Conservation (phyloP, 35 echinoderm and acorn worm species). For the Lytechinus variegatus region DNA sequence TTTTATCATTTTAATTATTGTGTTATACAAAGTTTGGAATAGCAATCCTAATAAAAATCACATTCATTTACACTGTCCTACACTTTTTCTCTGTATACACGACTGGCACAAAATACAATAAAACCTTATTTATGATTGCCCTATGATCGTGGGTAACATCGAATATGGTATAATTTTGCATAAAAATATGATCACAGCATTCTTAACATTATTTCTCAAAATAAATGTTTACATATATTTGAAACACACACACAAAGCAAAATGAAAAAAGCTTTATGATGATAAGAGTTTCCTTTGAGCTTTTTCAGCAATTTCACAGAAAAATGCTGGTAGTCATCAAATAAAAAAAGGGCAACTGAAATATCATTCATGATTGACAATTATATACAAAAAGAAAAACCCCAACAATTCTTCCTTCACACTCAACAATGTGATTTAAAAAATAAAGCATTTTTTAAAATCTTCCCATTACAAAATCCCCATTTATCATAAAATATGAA, state of each 20-base stretch:
- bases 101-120: too few species aligned
- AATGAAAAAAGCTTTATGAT: conserved; percentile 2
- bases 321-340: neutral
- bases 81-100: too few species aligned
- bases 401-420: neutral
- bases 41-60: too few species aligned
- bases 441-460: neutral
- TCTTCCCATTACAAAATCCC: too few species aligned
- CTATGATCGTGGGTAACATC: neutral
- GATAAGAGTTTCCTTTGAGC: neutral
- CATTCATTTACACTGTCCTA: too few species aligned
- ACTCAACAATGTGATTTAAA: neutral
- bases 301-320: neutral
- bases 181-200: neutral
- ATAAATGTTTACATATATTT: neutral
- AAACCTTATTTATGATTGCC: neutral
- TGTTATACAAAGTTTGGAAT: too few species aligned
- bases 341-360: neutral
- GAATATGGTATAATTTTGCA: neutral
- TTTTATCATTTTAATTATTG: too few species aligned
- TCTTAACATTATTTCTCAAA: neutral
- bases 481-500: too few species aligned
- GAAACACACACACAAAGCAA: neutral
- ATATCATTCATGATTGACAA: neutral
- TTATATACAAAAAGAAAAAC: neutral